phyloP scores from a whole-genome alignment of 23 tunicate genomes.

The Styela clava region DNA sequence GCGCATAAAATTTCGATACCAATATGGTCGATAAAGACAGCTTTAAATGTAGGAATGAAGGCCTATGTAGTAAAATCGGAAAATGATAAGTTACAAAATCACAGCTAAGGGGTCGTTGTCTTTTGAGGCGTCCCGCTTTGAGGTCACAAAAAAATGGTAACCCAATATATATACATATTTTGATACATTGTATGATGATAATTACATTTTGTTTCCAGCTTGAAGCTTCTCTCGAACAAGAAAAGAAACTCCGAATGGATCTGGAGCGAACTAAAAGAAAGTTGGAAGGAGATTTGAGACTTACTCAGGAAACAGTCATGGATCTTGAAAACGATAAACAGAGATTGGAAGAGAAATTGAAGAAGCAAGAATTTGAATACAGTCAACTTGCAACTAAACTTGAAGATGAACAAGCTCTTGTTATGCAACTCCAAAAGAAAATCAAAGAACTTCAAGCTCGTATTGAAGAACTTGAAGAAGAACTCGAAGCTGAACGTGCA shows the following conservation, averaged over 20 bases:
- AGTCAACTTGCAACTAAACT: constrained; percentile 83
- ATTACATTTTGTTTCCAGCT: constrained; percentile 21
- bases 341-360: constrained; percentile 82
- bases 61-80: too few species aligned
- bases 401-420: constrained; percentile 98
- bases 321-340: constrained; percentile 92
- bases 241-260: constrained; percentile 90
- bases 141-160: too few species aligned
- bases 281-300: constrained; percentile 88
- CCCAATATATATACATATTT: too few species aligned
- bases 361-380: constrained; percentile 95
- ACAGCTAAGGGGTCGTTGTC: too few species aligned
- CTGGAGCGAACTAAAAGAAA: constrained; percentile 86
- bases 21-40: too few species aligned
- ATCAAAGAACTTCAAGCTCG: constrained; percentile 93
- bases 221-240: constrained; percentile 94
- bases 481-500: constrained; percentile 45
- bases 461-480: constrained; percentile 56
- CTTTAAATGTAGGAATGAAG: too few species aligned
- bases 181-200: neutral
- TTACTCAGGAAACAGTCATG: constrained; percentile 84
- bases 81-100: too few species aligned
- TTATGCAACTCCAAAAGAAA: constrained; percentile 86
- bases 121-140: too few species aligned
- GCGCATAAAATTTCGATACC: too few species aligned